Base-by-base conservation (phyloP, 2,888 invertebrate species). In the Tetramorium bicarinatum region DNA sequence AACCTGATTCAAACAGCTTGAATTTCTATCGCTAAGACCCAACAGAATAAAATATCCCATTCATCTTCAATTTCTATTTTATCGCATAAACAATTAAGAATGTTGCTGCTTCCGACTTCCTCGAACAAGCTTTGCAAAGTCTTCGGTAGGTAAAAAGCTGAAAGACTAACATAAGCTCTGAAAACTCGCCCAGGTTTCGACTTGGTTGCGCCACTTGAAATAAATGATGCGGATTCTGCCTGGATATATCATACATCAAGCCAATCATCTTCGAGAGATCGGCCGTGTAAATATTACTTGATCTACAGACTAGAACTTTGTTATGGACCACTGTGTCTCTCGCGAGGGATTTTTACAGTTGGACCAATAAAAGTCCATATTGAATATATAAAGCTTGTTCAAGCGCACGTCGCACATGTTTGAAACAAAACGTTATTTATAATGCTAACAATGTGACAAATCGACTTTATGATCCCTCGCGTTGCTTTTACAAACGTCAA, bases 241-340 rank as follows among this genome's bases (percentile, higher is more conserved):
- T 69, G 34, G 15, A 69, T 11, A 56, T 34, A 56, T 56, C 67
- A n/a, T 13, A 44, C 67, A 54, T 77, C 56, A 54, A 67, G 56
- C n/a, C 44, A 11, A 44, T 56, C 25, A n/a, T 38, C 6, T 38
- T 41, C 71, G 52, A 34, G 29, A 34, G 29, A 76, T 29, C 62
- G 77, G 77, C 44, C 29, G 41, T 77, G 77, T 77, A 69, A 69
- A 69, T 77, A 77, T n/a, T 56, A 67, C 69, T 69, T 67, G 54
- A 77, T 67, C 69, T 54, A 67, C 25, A 54, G 44, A 8, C 41
- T 77, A 77, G 77, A 69, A 69, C 69, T 77, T 77, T 77, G 77
- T 77, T 77, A 77, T 44, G 54, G 69, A 77, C 44, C 69, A 34
- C 44, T 77, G 54, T 69, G 56, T 56, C 56, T 56, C 54, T 69